These are phyloP conservation scores for Achatina immaculata DNA, from an alignment of 1,140 invertebrate genomes.

Conservation along the genomic window DNA sequence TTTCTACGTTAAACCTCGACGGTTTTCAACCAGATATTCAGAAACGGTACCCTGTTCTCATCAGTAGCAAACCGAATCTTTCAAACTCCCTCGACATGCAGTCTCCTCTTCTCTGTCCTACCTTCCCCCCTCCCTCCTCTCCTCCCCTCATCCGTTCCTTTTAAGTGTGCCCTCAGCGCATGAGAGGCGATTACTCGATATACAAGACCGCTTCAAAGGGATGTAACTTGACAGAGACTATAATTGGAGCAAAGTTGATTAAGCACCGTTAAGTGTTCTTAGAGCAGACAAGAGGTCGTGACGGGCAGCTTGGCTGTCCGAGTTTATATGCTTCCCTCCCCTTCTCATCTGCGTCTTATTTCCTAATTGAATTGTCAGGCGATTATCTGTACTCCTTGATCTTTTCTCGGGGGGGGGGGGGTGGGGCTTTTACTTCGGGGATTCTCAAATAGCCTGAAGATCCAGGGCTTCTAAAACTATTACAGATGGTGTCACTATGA, in stretches of 20 bases:
- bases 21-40: too few relatives aligned
- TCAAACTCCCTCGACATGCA: too few relatives aligned
- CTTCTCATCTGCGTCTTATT: not conserved
- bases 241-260: conserved; percentile 36
- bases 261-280: not conserved
- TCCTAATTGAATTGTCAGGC: conserved; percentile 5
- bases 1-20: too few relatives aligned
- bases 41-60: too few relatives aligned
- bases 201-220: conserved; percentile 5
- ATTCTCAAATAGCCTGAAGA: too few relatives aligned
- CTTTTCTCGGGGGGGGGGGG: too few relatives aligned
- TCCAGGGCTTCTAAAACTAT: too few relatives aligned
- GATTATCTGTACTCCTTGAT: not conserved
- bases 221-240: conserved; percentile 31
- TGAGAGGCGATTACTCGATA: not conserved
- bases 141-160: not conserved
- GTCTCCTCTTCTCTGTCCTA: not conserved
- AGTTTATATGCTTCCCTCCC: too few relatives aligned
- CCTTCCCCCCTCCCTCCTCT: not conserved
- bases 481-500: too few relatives aligned
- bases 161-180: not conserved
- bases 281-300: not conserved
- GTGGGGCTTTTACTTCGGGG: too few relatives aligned
- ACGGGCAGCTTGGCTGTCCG: not conserved
- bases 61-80: too few relatives aligned